These are phyloP conservation scores for Hylaeus volcanicus DNA, from an alignment of 1,140 invertebrate genomes.

Conservation along the genomic window DNA sequence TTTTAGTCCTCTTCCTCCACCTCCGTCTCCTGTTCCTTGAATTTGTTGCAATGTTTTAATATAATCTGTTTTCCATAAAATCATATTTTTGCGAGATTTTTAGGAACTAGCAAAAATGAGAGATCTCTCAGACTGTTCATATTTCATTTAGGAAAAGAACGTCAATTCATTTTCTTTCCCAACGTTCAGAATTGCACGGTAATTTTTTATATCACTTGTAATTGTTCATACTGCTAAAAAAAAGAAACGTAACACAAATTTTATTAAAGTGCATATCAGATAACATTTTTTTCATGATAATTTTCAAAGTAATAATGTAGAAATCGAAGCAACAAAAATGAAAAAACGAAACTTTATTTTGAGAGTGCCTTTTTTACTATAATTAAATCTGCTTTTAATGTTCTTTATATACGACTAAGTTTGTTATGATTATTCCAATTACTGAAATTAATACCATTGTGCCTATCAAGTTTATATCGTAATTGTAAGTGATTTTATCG, in stretches of 20 bases:
- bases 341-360: constrained; percentile 2
- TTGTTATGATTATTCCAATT: constrained; percentile 21
- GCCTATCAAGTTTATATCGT: constrained; percentile 36
- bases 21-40: constrained; percentile 86
- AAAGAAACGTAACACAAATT: not conserved
- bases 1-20: constrained; percentile 87
- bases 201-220: constrained; percentile 3
- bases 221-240: constrained; percentile 18
- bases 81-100: constrained; percentile 13
- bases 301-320: not conserved
- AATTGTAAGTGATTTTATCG: constrained; percentile 26
- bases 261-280: not conserved
- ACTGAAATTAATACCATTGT: constrained; percentile 48
- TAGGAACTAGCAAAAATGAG: not conserved
- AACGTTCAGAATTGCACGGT: constrained; percentile 1
- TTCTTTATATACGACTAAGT: not conserved
- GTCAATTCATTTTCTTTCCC: not conserved
- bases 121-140: constrained; percentile 25
- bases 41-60: constrained; percentile 23
- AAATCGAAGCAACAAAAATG: not conserved
- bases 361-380: constrained; percentile 4
- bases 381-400: not conserved
- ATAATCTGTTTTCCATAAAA: constrained; percentile 11
- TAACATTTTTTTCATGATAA: not conserved
- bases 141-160: constrained; percentile 11